A percentile compares a stretch with the other conserved stretches of the same genome.
Conservation (phyloP, 2,113 vertebrate species). For the Scalopus aquaticus region DNA sequence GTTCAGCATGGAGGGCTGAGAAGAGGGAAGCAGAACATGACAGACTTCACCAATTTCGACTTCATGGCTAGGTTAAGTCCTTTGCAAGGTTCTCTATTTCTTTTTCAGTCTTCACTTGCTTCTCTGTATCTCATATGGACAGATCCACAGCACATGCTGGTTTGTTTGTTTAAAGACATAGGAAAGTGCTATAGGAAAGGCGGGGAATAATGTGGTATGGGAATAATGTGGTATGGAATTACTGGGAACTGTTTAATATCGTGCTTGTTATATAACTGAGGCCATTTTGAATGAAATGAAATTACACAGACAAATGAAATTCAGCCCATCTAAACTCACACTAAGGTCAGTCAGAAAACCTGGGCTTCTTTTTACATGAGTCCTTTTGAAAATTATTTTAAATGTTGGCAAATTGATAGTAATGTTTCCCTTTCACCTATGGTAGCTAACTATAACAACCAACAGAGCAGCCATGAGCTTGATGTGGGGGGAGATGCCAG, state of each 20-base stretch:
- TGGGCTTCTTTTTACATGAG: not conserved
- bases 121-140: not conserved
- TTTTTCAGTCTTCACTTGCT: not conserved
- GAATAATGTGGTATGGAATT: not conserved
- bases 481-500: conserved; percentile 49
- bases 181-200: not conserved
- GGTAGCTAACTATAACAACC: conserved; percentile 45
- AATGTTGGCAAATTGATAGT: not conserved
- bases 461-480: conserved; percentile 42
- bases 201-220: not conserved
- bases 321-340: not conserved
- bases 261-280: not conserved
- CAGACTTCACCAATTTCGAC: not conserved
- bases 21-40: not conserved
- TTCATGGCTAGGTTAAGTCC: not conserved
- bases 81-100: not conserved
- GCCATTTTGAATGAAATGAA: not conserved
- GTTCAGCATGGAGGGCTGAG: not conserved
- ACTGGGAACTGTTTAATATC: not conserved
- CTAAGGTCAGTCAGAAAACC: conserved; percentile 3
- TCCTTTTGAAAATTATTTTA: conserved; percentile 48
- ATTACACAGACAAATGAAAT: not conserved
- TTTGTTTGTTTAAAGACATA: not conserved
- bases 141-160: not conserved
- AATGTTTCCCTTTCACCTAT: not conserved